phyloP scores from a whole-genome alignment of 2,888 invertebrate species.

The Cynaeus angustus region DNA sequence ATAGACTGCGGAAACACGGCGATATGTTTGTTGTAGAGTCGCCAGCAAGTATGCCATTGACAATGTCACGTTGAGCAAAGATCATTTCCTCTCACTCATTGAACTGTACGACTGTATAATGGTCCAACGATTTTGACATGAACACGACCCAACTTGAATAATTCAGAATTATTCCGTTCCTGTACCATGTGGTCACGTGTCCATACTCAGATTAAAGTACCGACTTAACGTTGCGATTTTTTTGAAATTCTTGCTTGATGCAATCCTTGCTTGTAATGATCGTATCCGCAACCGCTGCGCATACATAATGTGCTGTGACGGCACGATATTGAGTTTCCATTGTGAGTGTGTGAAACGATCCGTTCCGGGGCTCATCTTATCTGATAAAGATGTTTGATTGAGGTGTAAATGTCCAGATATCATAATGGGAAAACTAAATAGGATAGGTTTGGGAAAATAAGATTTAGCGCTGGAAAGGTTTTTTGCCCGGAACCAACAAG shows the following conservation, averaged over 20 bases:
- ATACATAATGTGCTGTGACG: slow-evolving; percentile 53
- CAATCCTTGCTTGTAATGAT: slow-evolving; percentile 25
- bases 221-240: slow-evolving; percentile 6
- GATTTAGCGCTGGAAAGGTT: not conserved
- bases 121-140: slow-evolving; percentile 18
- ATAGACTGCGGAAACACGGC: not conserved
- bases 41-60: slow-evolving; percentile 14
- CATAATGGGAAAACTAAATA: slow-evolving; percentile 46
- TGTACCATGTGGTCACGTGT: slow-evolving; percentile 23
- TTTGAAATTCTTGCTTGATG: slow-evolving; percentile 26
- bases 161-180: slow-evolving; percentile 11
- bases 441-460: not conserved
- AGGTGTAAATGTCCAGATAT: slow-evolving; percentile 55
- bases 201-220: slow-evolving; percentile 17
- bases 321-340: slow-evolving; percentile 53
- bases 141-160: slow-evolving; percentile 19
- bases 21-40: not conserved
- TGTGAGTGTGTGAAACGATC: slow-evolving; percentile 45
- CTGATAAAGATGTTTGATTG: slow-evolving; percentile 56
- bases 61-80: slow-evolving; percentile 21
- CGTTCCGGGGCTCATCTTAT: slow-evolving; percentile 48
- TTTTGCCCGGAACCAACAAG: slow-evolving; percentile 36
- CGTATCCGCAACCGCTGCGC: slow-evolving; percentile 43
- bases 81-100: slow-evolving; percentile 12
- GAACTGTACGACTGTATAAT: slow-evolving; percentile 15